Evolutionary conservation across 2,797 vertebrate species (phyloP).

Genomic region (Taeniopygia guttata): DNA sequence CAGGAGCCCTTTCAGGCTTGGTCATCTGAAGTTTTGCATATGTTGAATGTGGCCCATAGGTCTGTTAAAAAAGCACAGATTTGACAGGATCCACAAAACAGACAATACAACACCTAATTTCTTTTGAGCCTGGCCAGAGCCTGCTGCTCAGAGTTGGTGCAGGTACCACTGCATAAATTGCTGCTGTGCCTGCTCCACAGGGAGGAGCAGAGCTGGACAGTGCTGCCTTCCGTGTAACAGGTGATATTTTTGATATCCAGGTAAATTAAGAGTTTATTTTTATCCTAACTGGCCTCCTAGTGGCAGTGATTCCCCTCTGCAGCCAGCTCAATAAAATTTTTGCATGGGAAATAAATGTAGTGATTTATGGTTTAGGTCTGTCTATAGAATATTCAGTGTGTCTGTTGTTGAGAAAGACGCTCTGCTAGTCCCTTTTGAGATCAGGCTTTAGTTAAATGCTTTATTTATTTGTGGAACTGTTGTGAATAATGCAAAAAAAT

Average conservation of each 20-base stretch:
- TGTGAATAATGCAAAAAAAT: not conserved
- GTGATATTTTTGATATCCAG: not conserved
- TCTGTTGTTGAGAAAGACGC: not conserved
- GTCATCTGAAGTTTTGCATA: not conserved
- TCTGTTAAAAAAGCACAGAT: not conserved
- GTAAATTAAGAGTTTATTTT: not conserved
- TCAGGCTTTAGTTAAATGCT: not conserved
- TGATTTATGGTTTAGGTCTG: not conserved
- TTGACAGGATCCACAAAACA: not conserved
- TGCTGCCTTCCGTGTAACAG: not conserved
- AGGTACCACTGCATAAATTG: not conserved
- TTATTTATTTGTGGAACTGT: not conserved
- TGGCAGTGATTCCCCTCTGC: not conserved
- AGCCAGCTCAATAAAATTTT: not conserved
- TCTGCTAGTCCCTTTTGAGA: not conserved
- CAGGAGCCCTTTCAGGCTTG: not conserved
- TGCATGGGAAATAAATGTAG: not conserved
- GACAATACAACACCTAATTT: rapidly evolving
- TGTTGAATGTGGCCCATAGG: not conserved
- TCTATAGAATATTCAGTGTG: not conserved
- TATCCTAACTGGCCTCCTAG: not conserved
- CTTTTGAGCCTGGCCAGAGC: not conserved
- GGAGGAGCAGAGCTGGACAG: not conserved
- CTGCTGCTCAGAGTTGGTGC: not conserved
- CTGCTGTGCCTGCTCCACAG: not conserved